Evolutionary conservation across 2,113 vertebrate species (phyloP), one percentile per base, ranked within the genome.

Genomic region (Albula goreensis): DNA sequence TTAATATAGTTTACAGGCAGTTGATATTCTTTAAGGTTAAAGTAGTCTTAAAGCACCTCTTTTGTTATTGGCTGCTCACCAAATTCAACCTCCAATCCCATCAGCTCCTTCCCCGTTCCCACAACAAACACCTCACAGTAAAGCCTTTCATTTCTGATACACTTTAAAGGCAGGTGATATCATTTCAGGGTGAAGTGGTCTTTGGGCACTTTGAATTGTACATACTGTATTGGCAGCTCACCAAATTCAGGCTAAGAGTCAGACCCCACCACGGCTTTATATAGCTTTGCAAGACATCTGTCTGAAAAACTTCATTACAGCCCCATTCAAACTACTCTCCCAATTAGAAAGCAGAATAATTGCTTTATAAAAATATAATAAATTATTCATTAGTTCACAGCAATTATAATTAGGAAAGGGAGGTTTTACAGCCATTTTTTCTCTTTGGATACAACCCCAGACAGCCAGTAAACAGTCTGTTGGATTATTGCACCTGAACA

Each of bases 291-390:
- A 10, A 25, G 70, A 74, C 19, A 74, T 74, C n/a, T 31, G n/a
- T 74, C 70, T 1, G 70, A 74, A 74, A 74, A 74, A 1, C 5
- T 31, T 74, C 63, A 74, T 31, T 74, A 74, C 8, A 19, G 9
- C 22, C 22, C 70, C 8, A n/a, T 74, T 74, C 70, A 74, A 31
- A 8, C 70, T 31, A 74, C 70, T 74, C n/a, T 25, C n/a, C 22
- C 70, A 74, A 74, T 74, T 74, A 74, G n/a, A 22, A 74, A 74
- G 70, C 70, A 74, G 70, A 74, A 22, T 74, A 74, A 74, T 74
- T 74, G 70, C 70, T 31, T 31, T 74, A 31, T 74, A 74, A 74
- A 74, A 74, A 74, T 74, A 74, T 74, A n/a, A 74, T 74, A 74
- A 74, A 74, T 74, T 74, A 74, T 74, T 74, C 70, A 74, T 74